Conservation (phyloP, 2,113 vertebrate genomes). For the Rhipidura dahli region DNA sequence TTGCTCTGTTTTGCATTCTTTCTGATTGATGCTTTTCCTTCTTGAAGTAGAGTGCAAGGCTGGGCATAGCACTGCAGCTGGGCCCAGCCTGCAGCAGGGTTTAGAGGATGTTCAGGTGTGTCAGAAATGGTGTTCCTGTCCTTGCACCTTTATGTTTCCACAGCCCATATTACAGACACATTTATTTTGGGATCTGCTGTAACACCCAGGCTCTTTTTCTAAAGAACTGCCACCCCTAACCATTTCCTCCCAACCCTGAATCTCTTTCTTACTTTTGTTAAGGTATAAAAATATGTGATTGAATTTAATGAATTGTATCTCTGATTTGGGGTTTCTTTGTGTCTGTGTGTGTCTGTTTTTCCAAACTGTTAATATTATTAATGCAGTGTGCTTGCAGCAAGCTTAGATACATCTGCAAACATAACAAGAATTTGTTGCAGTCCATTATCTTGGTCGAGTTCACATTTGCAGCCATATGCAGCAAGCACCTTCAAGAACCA, state of each 20-base stretch:
- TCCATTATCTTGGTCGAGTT: background rate
- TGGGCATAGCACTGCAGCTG: background rate
- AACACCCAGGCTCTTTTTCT: background rate
- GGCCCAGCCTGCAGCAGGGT: background rate
- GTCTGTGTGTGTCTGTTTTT: background rate
- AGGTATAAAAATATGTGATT: background rate
- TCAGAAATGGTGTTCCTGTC: background rate
- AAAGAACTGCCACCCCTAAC: background rate
- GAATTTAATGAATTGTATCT: background rate
- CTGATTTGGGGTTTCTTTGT: accelerated
- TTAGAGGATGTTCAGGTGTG: background rate
- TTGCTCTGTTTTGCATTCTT: background rate
- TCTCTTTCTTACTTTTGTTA: background rate
- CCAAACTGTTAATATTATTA: background rate
- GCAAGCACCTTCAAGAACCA: background rate
- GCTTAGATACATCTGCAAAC: background rate
- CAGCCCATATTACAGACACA: background rate
- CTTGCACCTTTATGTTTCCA: background rate
- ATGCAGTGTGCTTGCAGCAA: background rate
- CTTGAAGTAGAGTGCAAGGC: background rate
- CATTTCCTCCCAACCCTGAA: background rate
- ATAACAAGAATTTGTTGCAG: background rate
- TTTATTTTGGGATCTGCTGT: background rate
- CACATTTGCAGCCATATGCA: background rate
- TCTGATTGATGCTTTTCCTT: background rate